Evolutionary conservation across 2,888 invertebrate genomes (phyloP), one percentile per base, ranked within the genome.

Genomic region (Sympetrum striolatum): DNA sequence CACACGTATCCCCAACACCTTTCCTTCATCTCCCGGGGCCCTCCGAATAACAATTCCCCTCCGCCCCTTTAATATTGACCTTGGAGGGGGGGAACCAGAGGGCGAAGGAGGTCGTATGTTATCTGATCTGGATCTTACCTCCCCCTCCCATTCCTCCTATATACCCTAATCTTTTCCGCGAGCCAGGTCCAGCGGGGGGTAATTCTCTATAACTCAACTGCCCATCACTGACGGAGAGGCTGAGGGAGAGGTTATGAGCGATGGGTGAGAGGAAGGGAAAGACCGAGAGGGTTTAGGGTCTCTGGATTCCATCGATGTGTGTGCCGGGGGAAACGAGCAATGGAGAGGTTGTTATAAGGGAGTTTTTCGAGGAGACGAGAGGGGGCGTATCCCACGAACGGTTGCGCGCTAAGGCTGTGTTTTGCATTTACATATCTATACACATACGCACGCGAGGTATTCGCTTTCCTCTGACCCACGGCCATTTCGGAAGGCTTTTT

Each of bases 361-460:
- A 35, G 18, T 39, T 48, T 44, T n/a, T 25, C 18, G n/a, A 37
- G 35, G 35, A 22, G 86, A 58, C 37, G n/a, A n/a, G 60, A 2
- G 31, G n/a, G 86, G 86, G 86, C 86, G 86, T 86, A 64, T 86
- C 86, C 60, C 86, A 86, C 86, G 60, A 64, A 86, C 60, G 35
- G 35, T 60, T 82, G 82, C 82, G 82, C 58, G 82, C 82, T 58
- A 82, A 82, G 82, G 35, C 86, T 64, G 86, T 86, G 64, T 86
- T 86, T 86, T 86, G 86, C 86, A 86, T 86, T 64, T 60, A 37
- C 86, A 86, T 60, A 86, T 86, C 86, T 64, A 60, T 86, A 86
- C 86, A 35, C 60, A 60, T 25, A 82, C 82, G 22, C 82, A 86
- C 86, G 86, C 60, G 86, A 86, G 22, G n/a, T 15, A 31, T 82